A percentile compares a stretch with the other conserved stretches of the same genome.
Evolutionary conservation across 2,888 invertebrate species (phyloP).

Genomic region (Oscheius sp.): DNA sequence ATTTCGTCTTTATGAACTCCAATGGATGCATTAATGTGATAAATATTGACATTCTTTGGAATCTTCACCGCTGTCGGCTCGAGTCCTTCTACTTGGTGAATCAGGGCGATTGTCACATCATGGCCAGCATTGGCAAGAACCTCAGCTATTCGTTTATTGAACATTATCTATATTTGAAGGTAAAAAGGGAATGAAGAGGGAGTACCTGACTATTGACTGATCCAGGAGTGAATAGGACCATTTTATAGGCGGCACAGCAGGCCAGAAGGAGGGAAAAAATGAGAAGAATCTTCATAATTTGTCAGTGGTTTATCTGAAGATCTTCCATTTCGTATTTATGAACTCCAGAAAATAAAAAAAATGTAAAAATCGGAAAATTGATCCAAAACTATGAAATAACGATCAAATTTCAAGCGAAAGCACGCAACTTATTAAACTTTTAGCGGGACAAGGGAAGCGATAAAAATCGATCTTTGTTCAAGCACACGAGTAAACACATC

Average conservation of each 20-base stretch:
- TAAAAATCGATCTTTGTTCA: too few relatives aligned
- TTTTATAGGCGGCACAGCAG: conserved; percentile 14
- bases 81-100: conserved; percentile 26
- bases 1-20: conserved; percentile 9
- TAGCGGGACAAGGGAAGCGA: too few relatives aligned
- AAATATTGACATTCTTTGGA: background rate
- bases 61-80: conserved; percentile 28
- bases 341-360: too few relatives aligned
- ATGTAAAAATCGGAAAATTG: too few relatives aligned
- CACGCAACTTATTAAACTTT: too few relatives aligned
- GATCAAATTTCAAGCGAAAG: too few relatives aligned
- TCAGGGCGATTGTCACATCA: conserved; percentile 52
- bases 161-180: conserved; percentile 39
- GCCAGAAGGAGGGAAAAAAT: background rate
- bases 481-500: too few relatives aligned
- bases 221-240: conserved; percentile 12
- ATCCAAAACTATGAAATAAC: too few relatives aligned
- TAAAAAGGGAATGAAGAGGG: background rate
- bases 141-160: conserved; percentile 51
- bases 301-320: too few relatives aligned
- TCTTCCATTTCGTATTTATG: too few relatives aligned
- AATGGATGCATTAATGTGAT: conserved; percentile 22
- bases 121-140: conserved; percentile 55
- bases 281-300: background rate
- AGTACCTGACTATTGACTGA: conserved; percentile 23